Evolutionary conservation across 2,113 vertebrate genomes (phyloP).

Genomic region (Ailuropoda melanoleuca): DNA sequence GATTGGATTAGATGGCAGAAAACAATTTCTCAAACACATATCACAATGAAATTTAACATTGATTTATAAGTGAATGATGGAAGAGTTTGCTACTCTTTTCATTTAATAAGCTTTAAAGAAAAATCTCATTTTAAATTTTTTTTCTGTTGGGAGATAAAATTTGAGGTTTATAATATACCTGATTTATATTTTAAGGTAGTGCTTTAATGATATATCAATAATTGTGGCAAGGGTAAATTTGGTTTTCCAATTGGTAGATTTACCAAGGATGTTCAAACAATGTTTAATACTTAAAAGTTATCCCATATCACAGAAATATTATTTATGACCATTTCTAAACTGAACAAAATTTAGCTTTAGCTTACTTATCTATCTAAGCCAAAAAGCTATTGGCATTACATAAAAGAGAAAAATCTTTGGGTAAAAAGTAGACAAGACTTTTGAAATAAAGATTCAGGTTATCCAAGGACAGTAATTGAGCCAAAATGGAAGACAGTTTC

Average conservation of each 20-base stretch:
- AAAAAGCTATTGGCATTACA: not conserved
- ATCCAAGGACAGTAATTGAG: not conserved
- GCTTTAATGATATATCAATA: not conserved
- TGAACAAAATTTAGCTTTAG: not conserved
- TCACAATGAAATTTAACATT: not conserved
- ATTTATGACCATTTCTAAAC: not conserved
- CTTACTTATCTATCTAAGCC: not conserved
- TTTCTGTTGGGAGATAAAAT: not conserved
- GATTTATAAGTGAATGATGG: not conserved
- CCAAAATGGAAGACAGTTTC: not conserved
- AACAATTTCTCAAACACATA: not conserved
- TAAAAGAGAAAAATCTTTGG: not conserved
- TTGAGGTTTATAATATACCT: not conserved
- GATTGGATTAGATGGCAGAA: not conserved
- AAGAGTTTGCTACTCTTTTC: not conserved
- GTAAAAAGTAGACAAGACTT: not conserved
- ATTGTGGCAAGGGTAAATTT: not conserved
- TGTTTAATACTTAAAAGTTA: not conserved
- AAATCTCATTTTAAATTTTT: not conserved
- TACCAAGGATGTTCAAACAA: slow-evolving; percentile 14
- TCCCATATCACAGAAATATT: not conserved
- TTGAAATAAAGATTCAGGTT: not conserved
- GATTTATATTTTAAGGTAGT: not conserved
- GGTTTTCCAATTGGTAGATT: not conserved
- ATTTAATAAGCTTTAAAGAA: slow-evolving; percentile 13